phyloP scores from a whole-genome alignment of 1,140 invertebrate genomes.

The Asobara japonica region DNA sequence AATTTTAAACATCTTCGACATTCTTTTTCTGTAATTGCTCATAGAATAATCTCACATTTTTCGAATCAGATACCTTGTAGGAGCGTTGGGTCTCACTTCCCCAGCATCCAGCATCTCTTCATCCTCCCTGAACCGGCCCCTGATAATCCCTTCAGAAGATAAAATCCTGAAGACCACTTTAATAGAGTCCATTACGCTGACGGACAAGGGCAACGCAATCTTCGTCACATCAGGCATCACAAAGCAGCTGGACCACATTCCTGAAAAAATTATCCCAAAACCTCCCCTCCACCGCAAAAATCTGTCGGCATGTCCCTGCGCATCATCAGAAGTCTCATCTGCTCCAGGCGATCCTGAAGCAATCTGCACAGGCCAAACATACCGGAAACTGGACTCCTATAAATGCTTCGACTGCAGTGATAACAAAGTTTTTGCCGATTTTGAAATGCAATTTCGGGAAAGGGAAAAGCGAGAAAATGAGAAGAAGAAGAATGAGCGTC shows the following conservation, averaged over 20 bases:
- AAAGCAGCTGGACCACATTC: constrained; percentile 38
- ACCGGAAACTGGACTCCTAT: constrained; percentile 32
- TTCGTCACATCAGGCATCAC: constrained; percentile 41
- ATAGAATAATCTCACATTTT: not conserved
- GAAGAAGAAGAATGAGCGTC: not conserved
- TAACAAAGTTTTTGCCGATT: constrained; percentile 13
- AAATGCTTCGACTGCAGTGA: constrained; percentile 41
- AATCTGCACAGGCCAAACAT: constrained; percentile 47
- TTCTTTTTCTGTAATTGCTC: too few relatives aligned
- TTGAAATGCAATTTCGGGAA: not conserved
- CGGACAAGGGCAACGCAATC: constrained; percentile 40
- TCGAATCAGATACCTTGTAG: constrained; percentile 40
- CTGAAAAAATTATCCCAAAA: constrained; percentile 22
- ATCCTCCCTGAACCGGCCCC: constrained; percentile 34
- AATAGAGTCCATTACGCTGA: constrained; percentile 39
- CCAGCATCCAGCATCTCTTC: constrained; percentile 40
- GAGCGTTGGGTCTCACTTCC: constrained; percentile 48
- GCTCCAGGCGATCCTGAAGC: constrained; percentile 37
- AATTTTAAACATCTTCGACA: too few relatives aligned
- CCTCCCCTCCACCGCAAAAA: constrained; percentile 34
- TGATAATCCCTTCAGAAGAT: constrained; percentile 42
- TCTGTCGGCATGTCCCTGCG: constrained; percentile 49
- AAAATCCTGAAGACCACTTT: constrained; percentile 41
- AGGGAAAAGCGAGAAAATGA: not conserved
- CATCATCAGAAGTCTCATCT: constrained; percentile 26